A percentile compares a stretch with the other conserved stretches of the same genome.
Conservation (phyloP, 2,888 invertebrate species). For the Pegoplata infirma region DNA sequence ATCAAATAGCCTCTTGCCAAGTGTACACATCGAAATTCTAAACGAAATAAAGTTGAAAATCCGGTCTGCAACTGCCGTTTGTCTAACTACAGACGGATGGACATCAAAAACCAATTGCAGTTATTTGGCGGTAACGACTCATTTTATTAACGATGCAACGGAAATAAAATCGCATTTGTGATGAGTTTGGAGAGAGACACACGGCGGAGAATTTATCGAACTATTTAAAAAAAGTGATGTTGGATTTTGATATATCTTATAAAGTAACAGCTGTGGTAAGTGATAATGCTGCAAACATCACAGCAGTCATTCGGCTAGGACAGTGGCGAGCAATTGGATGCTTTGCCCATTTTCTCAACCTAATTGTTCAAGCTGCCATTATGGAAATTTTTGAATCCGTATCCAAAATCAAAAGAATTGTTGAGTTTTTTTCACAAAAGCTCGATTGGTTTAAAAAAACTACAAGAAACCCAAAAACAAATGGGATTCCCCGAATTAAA, state of each 20-base stretch:
- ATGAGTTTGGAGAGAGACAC: constrained; percentile 19
- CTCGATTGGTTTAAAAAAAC: background rate
- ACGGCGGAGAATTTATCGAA: constrained; percentile 26
- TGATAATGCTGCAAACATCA: no score
- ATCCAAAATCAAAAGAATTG: background rate
- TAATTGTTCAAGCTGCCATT: constrained; percentile 19
- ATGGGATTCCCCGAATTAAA: constrained; percentile 16
- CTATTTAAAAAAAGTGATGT: background rate
- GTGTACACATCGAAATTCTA: no score
- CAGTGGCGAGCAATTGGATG: constrained; percentile 36
- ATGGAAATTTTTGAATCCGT: background rate
- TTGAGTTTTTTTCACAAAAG: no score
- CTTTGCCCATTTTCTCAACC: constrained; percentile 41
- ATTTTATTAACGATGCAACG: no score
- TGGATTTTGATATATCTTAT: no score
- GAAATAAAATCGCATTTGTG: no score
- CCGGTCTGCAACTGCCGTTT: background rate
- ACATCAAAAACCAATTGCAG: constrained; percentile 8
- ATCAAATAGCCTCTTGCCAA: no score
- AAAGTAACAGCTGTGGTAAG: no score
- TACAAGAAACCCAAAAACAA: background rate
- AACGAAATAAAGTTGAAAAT: no score
- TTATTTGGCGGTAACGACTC: constrained; percentile 45
- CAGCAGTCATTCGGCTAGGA: no score
- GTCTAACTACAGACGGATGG: no score